Percentiles rank a stretch among this genome's conserved stretches.
Conservation (phyloP, 2,888 invertebrate species). For the Leucozona laternaria region DNA sequence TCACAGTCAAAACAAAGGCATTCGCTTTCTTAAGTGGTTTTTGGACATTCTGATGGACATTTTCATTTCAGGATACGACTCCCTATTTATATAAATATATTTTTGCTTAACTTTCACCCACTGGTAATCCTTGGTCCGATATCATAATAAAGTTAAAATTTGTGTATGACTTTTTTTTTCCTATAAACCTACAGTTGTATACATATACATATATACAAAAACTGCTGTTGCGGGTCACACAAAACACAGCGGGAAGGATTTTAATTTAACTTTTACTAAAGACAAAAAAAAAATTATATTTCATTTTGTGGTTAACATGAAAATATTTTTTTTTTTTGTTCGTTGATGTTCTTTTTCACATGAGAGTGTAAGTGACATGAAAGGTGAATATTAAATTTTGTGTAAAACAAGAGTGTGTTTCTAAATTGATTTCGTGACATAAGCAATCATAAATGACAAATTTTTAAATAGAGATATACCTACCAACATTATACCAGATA, state of each 20-base stretch:
- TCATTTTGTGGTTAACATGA: slow-evolving; percentile 33
- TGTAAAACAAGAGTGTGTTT: background rate
- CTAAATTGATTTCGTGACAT: slow-evolving; percentile 47
- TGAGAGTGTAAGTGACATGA: slow-evolving; percentile 21
- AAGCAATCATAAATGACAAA: slow-evolving; percentile 34
- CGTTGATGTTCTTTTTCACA: background rate
- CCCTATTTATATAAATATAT: slow-evolving; percentile 70
- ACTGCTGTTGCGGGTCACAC: slow-evolving; percentile 20
- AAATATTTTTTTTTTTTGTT: background rate
- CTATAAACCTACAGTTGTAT: background rate
- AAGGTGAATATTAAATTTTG: slow-evolving; percentile 38
- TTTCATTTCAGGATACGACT: slow-evolving; percentile 69
- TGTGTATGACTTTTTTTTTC: slow-evolving; percentile 7
- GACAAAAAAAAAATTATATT: slow-evolving; percentile 16
- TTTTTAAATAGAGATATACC: background rate
- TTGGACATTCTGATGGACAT: slow-evolving; percentile 81
- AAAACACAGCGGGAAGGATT: slow-evolving; percentile 49
- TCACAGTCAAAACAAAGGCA: slow-evolving; percentile 24
- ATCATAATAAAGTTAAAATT: slow-evolving; percentile 44
- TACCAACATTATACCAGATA: background rate
- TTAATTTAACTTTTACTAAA: slow-evolving; percentile 55
- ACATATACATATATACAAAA: background rate
- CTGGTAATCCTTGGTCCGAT: slow-evolving; percentile 51
- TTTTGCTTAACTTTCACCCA: slow-evolving; percentile 47
- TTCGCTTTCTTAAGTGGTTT: slow-evolving; percentile 90